Percentiles rank a stretch among this genome's conserved stretches.
phyloP scores from a whole-genome alignment of 2,888 invertebrate genomes.

The Ectemnius lituratus region DNA sequence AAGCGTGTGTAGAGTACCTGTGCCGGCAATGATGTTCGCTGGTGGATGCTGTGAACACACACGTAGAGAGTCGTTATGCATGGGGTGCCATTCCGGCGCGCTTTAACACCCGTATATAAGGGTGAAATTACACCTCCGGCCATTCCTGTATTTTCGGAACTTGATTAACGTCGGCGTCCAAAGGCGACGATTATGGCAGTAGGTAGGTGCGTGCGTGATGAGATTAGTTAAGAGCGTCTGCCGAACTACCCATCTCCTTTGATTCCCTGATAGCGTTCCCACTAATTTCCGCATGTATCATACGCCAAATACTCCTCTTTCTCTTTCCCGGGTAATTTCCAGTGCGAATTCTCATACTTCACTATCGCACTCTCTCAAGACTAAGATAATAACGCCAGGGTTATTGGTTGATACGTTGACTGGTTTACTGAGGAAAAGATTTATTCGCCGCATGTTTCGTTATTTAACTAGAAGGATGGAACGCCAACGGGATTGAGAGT shows the following conservation, averaged over 20 bases:
- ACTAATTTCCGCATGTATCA: slow-evolving; percentile 11
- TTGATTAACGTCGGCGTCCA: slow-evolving; percentile 65
- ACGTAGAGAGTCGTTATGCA: slow-evolving; percentile 60
- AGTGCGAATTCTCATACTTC: neutral
- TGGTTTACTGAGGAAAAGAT: too few species aligned
- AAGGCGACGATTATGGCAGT: slow-evolving; percentile 58
- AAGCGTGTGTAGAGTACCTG: slow-evolving; percentile 47
- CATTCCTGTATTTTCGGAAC: slow-evolving; percentile 68
- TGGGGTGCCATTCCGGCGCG: slow-evolving; percentile 68
- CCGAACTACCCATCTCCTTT: slow-evolving; percentile 39
- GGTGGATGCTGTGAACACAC: slow-evolving; percentile 36
- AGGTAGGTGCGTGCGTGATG: slow-evolving; percentile 39
- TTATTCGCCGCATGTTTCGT: neutral
- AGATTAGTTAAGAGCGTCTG: slow-evolving; percentile 53
- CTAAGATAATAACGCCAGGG: neutral
- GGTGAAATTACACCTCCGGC: slow-evolving; percentile 67
- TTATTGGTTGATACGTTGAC: neutral
- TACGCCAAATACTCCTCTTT: neutral
- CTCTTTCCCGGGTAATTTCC: neutral
- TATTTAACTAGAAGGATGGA: neutral
- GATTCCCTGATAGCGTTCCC: slow-evolving; percentile 18
- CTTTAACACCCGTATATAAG: slow-evolving; percentile 67
- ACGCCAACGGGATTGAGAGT: too few species aligned
- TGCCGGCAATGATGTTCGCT: slow-evolving; percentile 52
- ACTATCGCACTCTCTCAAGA: neutral